Evolutionary conservation across 1,140 invertebrate species (phyloP).

Genomic region (Drosophila kurseongensis): DNA sequence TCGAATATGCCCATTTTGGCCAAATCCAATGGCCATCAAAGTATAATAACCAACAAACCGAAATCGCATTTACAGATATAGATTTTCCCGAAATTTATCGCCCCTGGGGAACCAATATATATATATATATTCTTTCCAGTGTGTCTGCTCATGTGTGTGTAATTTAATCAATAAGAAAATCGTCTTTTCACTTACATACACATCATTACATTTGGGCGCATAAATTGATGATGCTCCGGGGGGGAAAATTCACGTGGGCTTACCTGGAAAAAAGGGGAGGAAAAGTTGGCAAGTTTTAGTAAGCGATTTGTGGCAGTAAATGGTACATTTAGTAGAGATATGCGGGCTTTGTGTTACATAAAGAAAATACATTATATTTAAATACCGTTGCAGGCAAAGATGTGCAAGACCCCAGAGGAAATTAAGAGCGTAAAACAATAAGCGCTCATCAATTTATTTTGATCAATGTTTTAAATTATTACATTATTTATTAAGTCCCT

Average conservation of each 20-base stretch:
- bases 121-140: neutral
- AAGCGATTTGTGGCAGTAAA: slow-evolving; percentile 16
- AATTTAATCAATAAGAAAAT: slow-evolving; percentile 78
- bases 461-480: too few species aligned
- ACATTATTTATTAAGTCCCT: too few species aligned
- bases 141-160: slow-evolving; percentile 45
- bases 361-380: neutral
- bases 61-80: slow-evolving; percentile 52
- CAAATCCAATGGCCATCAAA: slow-evolving; percentile 46
- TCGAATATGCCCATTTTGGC: slow-evolving; percentile 41
- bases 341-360: neutral
- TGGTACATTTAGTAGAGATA: slow-evolving; percentile 13
- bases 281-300: slow-evolving; percentile 18
- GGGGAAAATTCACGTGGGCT: slow-evolving; percentile 34
- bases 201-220: slow-evolving; percentile 64
- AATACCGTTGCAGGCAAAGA: too few species aligned
- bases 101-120: slow-evolving; percentile 10
- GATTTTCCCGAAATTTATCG: slow-evolving; percentile 38
- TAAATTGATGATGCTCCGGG: slow-evolving; percentile 53
- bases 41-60: slow-evolving; percentile 47
- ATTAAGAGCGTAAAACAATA: too few species aligned
- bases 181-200: slow-evolving; percentile 72
- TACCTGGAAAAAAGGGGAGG: slow-evolving; percentile 54
- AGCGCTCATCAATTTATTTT: too few species aligned
- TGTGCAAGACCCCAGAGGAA: too few species aligned